Percentiles rank a stretch among this genome's conserved stretches.
These are phyloP conservation scores for Cryptus armator DNA, from an alignment of 2,888 invertebrate genomes.

Conservation along the genomic window DNA sequence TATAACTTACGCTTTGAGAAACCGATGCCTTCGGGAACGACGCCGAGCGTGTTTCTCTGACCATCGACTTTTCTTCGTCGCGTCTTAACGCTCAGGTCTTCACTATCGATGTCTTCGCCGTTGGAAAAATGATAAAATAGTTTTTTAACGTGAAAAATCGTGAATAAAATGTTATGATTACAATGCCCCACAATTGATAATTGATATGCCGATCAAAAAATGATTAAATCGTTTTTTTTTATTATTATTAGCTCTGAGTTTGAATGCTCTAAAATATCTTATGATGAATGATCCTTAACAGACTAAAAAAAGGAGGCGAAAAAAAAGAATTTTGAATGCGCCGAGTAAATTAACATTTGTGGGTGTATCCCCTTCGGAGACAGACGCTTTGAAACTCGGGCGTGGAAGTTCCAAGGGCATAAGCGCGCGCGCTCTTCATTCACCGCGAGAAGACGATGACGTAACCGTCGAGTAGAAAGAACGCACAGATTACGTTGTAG, in stretches of 20 bases:
- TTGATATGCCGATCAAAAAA: not conserved
- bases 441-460: conserved; percentile 42
- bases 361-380: not conserved
- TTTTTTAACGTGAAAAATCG: not conserved
- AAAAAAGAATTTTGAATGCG: not conserved
- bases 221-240: not conserved
- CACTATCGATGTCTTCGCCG: not conserved
- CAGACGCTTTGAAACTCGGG: not conserved
- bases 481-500: not conserved
- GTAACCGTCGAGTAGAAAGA: conserved; percentile 25
- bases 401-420: conserved; percentile 41
- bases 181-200: not conserved
- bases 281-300: not conserved
- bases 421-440: conserved; percentile 15
- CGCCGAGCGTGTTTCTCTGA: no score
- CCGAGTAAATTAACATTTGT: not conserved
- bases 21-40: not conserved
- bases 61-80: no score
- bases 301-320: not conserved
- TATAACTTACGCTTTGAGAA: not conserved
- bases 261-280: no score
- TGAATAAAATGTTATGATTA: not conserved
- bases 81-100: no score
- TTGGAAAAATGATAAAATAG: not conserved
- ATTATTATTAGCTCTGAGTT: not conserved